phyloP scores from a whole-genome alignment of 2,888 invertebrate species.

The Callimorpha dominula region DNA sequence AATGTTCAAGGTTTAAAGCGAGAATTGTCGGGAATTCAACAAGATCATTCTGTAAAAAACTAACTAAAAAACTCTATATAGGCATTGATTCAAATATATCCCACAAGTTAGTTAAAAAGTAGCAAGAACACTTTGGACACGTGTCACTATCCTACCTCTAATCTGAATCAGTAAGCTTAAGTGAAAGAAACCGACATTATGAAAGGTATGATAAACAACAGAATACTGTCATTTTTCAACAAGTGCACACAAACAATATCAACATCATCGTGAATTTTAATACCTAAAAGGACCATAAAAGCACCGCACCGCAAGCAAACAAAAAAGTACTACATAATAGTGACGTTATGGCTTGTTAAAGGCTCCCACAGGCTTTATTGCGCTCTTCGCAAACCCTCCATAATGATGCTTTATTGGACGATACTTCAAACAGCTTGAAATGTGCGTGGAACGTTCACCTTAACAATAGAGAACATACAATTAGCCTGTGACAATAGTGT shows the following conservation, averaged over 20 bases:
- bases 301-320: not conserved
- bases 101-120: not conserved
- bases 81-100: not conserved
- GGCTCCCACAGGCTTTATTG: constrained; percentile 4
- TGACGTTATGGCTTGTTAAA: constrained; percentile 1
- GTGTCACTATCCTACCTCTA: not conserved
- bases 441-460: not conserved
- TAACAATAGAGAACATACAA: not conserved
- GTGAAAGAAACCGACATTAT: not conserved
- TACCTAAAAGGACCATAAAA: not conserved
- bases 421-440: constrained; percentile 7
- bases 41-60: not conserved
- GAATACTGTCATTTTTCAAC: too few relatives aligned
- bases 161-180: not conserved
- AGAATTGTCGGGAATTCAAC: not conserved
- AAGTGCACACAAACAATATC: not conserved
- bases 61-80: not conserved
- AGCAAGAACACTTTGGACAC: not conserved
- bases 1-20: not conserved
- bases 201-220: not conserved
- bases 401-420: constrained; percentile 15
- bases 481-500: not conserved
- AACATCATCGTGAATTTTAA: constrained; percentile 1
- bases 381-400: constrained; percentile 2
- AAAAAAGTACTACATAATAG: not conserved